Conservation (phyloP, 1,140 invertebrate genomes). For the Neodiprion lecontei region DNA sequence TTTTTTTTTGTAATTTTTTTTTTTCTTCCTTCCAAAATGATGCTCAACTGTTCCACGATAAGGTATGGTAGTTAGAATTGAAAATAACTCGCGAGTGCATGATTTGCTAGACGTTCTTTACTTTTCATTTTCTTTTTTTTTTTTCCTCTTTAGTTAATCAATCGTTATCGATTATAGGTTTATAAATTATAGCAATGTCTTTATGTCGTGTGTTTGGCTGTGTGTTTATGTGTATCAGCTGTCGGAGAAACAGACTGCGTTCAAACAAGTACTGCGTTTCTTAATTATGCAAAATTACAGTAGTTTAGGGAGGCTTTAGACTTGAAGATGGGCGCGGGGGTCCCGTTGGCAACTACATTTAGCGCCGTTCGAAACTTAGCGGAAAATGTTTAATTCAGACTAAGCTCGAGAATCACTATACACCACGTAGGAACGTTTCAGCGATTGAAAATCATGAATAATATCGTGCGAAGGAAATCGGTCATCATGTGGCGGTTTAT, state of each 20-base stretch:
- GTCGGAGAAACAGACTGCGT: background rate
- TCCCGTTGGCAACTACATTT: background rate
- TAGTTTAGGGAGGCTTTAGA: background rate
- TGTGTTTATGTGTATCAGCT: background rate
- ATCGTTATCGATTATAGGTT: no score
- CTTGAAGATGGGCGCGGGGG: conserved; percentile 6
- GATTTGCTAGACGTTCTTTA: background rate
- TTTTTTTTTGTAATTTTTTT: background rate
- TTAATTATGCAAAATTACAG: background rate
- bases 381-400: conserved; percentile 52
- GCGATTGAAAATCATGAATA: no score
- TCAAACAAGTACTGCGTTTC: background rate
- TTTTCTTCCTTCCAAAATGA: background rate
- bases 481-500: no score
- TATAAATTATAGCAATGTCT: background rate
- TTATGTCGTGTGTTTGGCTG: background rate
- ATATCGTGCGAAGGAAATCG: no score
- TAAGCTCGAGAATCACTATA: conserved; percentile 49
- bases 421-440: no score
- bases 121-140: background rate
- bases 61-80: background rate
- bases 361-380: conserved; percentile 10
- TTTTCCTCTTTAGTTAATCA: background rate
- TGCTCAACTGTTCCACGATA: background rate
- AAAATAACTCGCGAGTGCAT: no score